Percentiles rank a stretch among this genome's conserved stretches.
Evolutionary conservation across 1,140 invertebrate genomes (phyloP).

Genomic region (Whitmania pigra): DNA sequence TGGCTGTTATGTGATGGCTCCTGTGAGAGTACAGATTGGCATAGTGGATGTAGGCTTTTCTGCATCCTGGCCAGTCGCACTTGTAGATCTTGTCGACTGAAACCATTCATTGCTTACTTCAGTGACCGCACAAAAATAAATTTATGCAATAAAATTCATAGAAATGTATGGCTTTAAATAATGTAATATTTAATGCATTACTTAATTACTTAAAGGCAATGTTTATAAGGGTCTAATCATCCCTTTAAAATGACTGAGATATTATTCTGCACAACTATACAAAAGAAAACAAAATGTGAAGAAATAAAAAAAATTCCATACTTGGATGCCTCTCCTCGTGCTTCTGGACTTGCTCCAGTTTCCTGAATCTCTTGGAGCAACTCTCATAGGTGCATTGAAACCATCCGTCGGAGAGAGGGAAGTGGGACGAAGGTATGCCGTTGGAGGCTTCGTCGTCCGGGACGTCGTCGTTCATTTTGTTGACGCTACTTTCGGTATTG

Average conservation of each 20-base stretch:
- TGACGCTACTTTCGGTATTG: not conserved
- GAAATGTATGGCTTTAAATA: not conserved
- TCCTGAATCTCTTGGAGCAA: conserved; percentile 31
- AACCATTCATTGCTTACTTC: not conserved
- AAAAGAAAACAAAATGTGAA: not conserved
- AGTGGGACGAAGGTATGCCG: not conserved
- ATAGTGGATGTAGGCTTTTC: conserved; percentile 35
- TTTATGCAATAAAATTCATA: not conserved
- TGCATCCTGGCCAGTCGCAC: conserved; percentile 34
- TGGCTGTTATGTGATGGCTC: conserved; percentile 66
- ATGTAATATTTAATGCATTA: no score
- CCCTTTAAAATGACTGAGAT: no score
- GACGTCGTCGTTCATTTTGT: not conserved
- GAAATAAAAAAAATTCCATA: conserved; percentile 18
- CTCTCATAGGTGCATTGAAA: conserved; percentile 1
- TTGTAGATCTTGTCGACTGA: conserved; percentile 35
- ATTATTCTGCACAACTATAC: no score
- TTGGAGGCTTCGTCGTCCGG: not conserved
- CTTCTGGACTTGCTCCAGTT: conserved; percentile 34
- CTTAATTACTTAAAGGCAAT: no score
- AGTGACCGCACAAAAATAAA: not conserved
- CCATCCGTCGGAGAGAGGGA: conserved; percentile 2
- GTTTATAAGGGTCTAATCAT: no score
- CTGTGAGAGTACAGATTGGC: conserved; percentile 59
- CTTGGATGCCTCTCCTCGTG: conserved; percentile 37